A percentile compares a stretch with the other conserved stretches of the same genome.
phyloP scores from a whole-genome alignment of 2,888 invertebrate species.

The Agriopis marginaria region DNA sequence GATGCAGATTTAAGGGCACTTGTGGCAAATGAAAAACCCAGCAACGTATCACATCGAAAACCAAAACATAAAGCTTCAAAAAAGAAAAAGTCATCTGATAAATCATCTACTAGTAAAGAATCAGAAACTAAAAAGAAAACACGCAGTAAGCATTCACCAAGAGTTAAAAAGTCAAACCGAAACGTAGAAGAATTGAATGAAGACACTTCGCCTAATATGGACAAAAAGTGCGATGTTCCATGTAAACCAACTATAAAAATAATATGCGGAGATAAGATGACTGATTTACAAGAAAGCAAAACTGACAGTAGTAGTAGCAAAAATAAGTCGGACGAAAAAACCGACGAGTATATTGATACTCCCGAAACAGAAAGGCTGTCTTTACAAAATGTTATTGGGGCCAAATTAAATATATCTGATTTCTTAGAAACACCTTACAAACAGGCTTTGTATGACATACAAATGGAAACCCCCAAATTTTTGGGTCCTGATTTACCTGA shows the following conservation, averaged over 20 bases:
- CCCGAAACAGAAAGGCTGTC: constrained; percentile 76
- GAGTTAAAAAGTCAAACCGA: constrained; percentile 52
- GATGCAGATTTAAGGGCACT: constrained; percentile 75
- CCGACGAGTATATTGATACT: constrained; percentile 65
- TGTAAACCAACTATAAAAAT: constrained; percentile 72
- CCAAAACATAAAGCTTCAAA: constrained; percentile 49
- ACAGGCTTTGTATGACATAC: constrained; percentile 76
- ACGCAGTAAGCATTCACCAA: constrained; percentile 42
- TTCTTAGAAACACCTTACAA: constrained; percentile 87
- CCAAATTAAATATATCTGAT: constrained; percentile 78
- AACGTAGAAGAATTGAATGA: constrained; percentile 52
- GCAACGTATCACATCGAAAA: constrained; percentile 27
- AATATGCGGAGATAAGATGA: constrained; percentile 49
- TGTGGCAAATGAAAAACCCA: constrained; percentile 48
- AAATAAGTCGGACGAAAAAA: constrained; percentile 54
- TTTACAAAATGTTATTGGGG: constrained; percentile 76
- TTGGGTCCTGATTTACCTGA: constrained; percentile 76
- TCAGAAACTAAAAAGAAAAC: constrained; percentile 38
- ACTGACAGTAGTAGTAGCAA: constrained; percentile 52
- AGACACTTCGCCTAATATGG: constrained; percentile 24
- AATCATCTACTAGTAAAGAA: constrained; percentile 32
- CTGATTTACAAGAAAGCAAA: constrained; percentile 38
- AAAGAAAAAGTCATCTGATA: constrained; percentile 47
- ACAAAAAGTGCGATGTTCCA: constrained; percentile 36
- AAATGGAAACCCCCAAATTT: constrained; percentile 86